phyloP scores from a whole-genome alignment of 2,888 invertebrate genomes.

The Lepidochrysops patricia region DNA sequence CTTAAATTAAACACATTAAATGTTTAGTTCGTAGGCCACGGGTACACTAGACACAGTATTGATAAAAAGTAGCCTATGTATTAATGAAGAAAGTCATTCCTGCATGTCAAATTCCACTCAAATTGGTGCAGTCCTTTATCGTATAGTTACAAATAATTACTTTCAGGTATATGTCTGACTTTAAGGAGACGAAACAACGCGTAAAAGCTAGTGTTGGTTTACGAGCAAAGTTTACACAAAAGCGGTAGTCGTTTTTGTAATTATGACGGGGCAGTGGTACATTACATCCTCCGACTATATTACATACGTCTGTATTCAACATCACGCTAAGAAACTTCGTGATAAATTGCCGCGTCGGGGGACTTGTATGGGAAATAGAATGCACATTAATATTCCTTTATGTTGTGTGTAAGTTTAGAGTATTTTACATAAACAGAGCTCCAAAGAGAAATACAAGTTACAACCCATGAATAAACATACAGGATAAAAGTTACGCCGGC shows the following conservation, averaged over 20 bases:
- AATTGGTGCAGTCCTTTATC: no score
- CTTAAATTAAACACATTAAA: no score
- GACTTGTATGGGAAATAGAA: constrained; percentile 22
- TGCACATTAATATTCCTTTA: constrained; percentile 19
- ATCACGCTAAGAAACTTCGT: constrained; percentile 24
- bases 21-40: no score
- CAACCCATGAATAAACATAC: constrained; percentile 8
- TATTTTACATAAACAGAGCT: constrained; percentile 14
- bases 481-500: background rate
- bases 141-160: no score
- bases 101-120: no score
- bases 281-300: constrained; percentile 13
- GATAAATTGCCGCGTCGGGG: constrained; percentile 26
- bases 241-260: constrained; percentile 9
- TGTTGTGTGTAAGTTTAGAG: constrained; percentile 14
- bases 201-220: background rate
- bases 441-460: constrained; percentile 6
- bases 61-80: no score
- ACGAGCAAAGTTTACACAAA: background rate
- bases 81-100: no score
- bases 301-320: constrained; percentile 16
- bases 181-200: background rate
- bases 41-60: no score
- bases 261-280: constrained; percentile 1
- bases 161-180: no score